Evolutionary conservation across 2,113 vertebrate genomes (phyloP).

Genomic region (Cheilinus undulatus): DNA sequence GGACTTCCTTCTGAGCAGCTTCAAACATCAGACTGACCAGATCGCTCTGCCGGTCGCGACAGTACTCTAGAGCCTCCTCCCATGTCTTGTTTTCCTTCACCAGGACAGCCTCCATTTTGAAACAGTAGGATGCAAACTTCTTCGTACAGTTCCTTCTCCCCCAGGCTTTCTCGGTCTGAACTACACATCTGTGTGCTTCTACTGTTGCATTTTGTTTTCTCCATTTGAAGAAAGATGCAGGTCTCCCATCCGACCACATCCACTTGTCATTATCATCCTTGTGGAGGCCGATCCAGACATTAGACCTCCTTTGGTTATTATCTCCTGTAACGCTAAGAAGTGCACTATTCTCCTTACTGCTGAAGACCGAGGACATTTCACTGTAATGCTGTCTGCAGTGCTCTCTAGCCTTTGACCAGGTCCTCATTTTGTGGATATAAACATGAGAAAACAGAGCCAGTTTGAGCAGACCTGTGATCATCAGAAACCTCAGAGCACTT

Average conservation of each 20-base stretch:
- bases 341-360: not conserved
- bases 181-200: not conserved
- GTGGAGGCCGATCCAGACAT: not conserved
- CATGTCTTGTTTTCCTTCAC: not conserved
- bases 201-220: not conserved
- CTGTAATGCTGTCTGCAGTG: not conserved
- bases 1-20: not conserved
- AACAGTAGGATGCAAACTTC: not conserved
- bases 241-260: not conserved
- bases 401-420: not conserved
- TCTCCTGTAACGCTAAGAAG: not conserved
- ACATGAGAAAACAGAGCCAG: not conserved
- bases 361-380: not conserved
- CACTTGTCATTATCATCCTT: not conserved
- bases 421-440: not conserved
- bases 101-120: not conserved
- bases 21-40: not conserved
- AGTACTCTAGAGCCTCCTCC: not conserved
- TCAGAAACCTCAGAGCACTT: not conserved
- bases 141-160: not conserved
- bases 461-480: conserved; percentile 19
- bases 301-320: no score
- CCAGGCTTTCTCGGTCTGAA: not conserved
- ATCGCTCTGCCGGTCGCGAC: not conserved
- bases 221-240: not conserved